Conservation (phyloP, 2,797 vertebrate genomes). For the Dicrostonyx torquatus region DNA sequence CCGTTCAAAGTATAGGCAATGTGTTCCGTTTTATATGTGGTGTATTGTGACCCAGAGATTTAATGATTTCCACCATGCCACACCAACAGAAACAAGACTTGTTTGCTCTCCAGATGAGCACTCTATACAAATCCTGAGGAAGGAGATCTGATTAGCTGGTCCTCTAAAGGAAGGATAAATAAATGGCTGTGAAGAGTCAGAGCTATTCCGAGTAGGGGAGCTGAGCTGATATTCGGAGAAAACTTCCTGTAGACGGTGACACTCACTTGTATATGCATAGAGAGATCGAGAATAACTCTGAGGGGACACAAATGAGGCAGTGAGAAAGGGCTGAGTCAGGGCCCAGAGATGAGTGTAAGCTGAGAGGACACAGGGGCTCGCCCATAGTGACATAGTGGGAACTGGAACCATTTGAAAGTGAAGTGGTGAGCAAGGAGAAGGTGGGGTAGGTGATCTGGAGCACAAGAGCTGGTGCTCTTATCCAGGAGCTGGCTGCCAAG, state of each 20-base stretch:
- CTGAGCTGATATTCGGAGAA: not conserved
- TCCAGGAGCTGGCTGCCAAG: not conserved
- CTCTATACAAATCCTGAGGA: not conserved
- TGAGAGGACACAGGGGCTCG: accelerated
- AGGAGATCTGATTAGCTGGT: not conserved
- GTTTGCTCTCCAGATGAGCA: not conserved
- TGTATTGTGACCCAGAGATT: not conserved
- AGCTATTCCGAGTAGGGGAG: not conserved
- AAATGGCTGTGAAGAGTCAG: not conserved
- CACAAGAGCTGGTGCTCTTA: not conserved
- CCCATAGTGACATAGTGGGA: accelerated
- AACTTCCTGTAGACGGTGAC: not conserved
- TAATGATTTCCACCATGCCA: not conserved
- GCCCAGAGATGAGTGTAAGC: not conserved
- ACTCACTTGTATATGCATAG: not conserved
- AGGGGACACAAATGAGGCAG: not conserved
- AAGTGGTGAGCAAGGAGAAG: not conserved
- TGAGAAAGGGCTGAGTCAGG: not conserved
- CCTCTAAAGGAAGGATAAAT: not conserved
- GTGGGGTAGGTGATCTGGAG: not conserved
- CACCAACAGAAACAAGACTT: not conserved
- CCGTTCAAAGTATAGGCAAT: not conserved
- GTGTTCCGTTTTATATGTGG: not conserved
- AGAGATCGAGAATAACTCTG: not conserved
- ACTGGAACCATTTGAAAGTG: not conserved